A percentile compares a stretch with the other conserved stretches of the same genome.
Conservation (phyloP, 2,113 vertebrate genomes). For the Cephalopholis sonnerati region DNA sequence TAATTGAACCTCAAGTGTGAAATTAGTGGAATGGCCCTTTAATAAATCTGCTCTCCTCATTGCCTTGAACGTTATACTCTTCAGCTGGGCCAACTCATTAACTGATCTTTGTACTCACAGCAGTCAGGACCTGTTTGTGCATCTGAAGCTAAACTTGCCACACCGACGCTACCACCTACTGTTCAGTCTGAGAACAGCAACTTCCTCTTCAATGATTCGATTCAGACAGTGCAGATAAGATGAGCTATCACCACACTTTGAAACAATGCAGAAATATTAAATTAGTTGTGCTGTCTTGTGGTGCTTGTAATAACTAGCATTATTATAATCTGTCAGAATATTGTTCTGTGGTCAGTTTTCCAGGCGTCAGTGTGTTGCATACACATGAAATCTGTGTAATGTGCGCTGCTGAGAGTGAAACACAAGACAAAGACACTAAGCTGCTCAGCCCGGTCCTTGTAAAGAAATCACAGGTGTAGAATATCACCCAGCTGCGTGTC, state of each 20-base stretch:
- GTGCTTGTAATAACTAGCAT: neutral
- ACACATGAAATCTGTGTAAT: slow-evolving; percentile 31
- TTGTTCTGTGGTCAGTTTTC: neutral
- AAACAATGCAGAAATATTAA: too few relatives aligned
- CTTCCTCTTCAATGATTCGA: neutral
- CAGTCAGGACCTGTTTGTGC: neutral
- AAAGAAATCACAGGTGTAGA: slow-evolving; percentile 60
- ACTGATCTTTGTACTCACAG: neutral
- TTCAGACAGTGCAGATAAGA: neutral
- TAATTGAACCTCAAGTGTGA: neutral
- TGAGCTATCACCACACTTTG: neutral
- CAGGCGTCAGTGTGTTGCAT: neutral
- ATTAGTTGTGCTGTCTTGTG: neutral
- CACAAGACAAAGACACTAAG: slow-evolving; percentile 40
- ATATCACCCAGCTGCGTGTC: slow-evolving; percentile 63
- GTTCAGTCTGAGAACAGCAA: slow-evolving; percentile 59
- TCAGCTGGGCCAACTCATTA: neutral
- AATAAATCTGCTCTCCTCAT: neutral
- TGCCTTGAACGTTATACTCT: neutral
- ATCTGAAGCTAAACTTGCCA: neutral
- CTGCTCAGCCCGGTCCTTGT: slow-evolving; percentile 22
- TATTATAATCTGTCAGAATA: neutral
- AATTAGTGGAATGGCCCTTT: neutral
- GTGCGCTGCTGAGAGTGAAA: slow-evolving; percentile 43
- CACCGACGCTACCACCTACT: slow-evolving; percentile 73